Evolutionary conservation across 2,888 invertebrate genomes (phyloP).

Genomic region (Sinohyriopsis cumingii): DNA sequence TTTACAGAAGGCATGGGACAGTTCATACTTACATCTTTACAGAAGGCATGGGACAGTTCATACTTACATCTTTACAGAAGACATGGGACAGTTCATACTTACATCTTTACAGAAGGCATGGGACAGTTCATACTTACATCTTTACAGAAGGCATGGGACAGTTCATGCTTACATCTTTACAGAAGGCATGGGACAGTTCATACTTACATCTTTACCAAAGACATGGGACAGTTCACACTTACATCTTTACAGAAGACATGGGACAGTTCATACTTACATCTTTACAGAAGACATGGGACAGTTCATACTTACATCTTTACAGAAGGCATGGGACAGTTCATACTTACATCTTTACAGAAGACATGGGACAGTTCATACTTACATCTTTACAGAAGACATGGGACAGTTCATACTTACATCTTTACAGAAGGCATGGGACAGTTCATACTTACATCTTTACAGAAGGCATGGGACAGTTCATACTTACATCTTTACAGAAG

Average conservation of each 20-base stretch:
- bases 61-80: no score
- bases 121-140: conserved; percentile 31
- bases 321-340: conserved; percentile 38
- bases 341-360: no score
- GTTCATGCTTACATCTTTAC: no score
- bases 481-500: no score
- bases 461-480: conserved; percentile 38
- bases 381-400: conserved; percentile 43
- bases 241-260: conserved; percentile 43
- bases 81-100: conserved; percentile 28
- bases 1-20: conserved; percentile 42
- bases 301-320: no score
- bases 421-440: conserved; percentile 42
- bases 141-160: conserved; percentile 42
- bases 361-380: conserved; percentile 28
- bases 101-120: conserved; percentile 43
- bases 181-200: conserved; percentile 38
- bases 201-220: no score
- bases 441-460: no score
- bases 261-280: conserved; percentile 31
- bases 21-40: no score
- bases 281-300: conserved; percentile 42
- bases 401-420: conserved; percentile 31
- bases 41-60: conserved; percentile 38
- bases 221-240: conserved; percentile 29